Conservation (phyloP, 1,140 invertebrate genomes). For the Pachyrhynchus sulphureomaculatus region DNA sequence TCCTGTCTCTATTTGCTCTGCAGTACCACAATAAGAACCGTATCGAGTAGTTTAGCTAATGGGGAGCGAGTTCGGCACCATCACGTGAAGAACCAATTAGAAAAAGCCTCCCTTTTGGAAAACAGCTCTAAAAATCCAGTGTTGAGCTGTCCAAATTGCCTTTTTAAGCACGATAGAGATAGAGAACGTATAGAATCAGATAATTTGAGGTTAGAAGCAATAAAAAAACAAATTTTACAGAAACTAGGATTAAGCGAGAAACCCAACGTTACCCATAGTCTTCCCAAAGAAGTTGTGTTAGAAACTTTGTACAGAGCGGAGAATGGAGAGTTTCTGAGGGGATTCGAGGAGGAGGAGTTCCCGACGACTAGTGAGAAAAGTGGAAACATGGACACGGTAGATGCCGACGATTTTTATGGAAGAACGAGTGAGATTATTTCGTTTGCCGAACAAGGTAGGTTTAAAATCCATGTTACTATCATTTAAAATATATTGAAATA, state of each 20-base stretch:
- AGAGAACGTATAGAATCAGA: conserved; percentile 54
- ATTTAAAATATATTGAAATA: too few relatives aligned
- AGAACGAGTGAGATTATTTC: conserved; percentile 79
- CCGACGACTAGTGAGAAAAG: conserved; percentile 44
- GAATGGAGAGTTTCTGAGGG: conserved; percentile 41
- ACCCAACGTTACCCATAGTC: conserved; percentile 68
- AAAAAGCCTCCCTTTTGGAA: conserved; percentile 34
- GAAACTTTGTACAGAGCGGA: conserved; percentile 66
- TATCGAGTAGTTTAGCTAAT: conserved; percentile 29
- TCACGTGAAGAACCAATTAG: conserved; percentile 35
- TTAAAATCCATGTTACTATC: neutral
- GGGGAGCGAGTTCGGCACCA: conserved; percentile 39
- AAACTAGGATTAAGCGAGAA: conserved; percentile 69
- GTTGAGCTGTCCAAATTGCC: conserved; percentile 46
- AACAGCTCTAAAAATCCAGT: conserved; percentile 36
- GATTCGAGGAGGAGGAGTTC: conserved; percentile 38
- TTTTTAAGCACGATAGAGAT: conserved; percentile 41
- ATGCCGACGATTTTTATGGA: conserved; percentile 73
- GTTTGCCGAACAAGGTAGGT: conserved; percentile 77
- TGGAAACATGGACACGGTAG: conserved; percentile 38
- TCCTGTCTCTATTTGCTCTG: conserved; percentile 41
- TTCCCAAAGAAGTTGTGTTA: conserved; percentile 67
- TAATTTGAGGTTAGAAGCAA: conserved; percentile 68
- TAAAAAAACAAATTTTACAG: conserved; percentile 73
- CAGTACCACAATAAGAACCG: conserved; percentile 36